Evolutionary conservation across 2,888 invertebrate genomes (phyloP).

Genomic region (Ichneumoninae sp.): DNA sequence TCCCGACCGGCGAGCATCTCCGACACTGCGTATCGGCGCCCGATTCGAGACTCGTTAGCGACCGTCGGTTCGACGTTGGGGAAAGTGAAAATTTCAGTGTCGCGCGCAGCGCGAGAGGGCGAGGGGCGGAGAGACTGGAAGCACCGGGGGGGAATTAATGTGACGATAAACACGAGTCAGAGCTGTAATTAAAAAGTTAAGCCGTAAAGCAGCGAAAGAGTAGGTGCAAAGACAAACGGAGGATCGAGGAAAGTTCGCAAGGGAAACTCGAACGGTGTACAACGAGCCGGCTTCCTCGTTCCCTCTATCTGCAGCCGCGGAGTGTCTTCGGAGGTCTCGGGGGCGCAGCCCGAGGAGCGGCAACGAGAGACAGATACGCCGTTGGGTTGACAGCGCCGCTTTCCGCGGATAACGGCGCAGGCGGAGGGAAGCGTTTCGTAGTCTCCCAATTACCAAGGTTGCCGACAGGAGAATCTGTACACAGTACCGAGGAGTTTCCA

Average conservation of each 20-base stretch:
- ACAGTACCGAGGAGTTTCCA: conserved; percentile 15
- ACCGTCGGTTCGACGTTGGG: conserved; percentile 48
- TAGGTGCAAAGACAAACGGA: conserved; percentile 72
- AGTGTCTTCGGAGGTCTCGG: conserved; percentile 30
- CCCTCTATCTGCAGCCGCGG: conserved; percentile 27
- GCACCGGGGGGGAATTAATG: conserved; percentile 74
- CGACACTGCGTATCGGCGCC: conserved; percentile 25
- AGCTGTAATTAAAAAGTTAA: conserved; percentile 80
- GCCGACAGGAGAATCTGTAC: conserved; percentile 53
- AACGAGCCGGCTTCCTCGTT: conserved; percentile 22
- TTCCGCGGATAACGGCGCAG: conserved; percentile 72
- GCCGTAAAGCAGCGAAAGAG: conserved; percentile 75
- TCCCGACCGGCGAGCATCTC: conserved; percentile 45
- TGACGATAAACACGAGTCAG: conserved; percentile 80
- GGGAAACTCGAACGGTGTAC: conserved; percentile 35
- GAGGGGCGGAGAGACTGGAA: conserved; percentile 44
- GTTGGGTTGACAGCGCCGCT: conserved; percentile 68
- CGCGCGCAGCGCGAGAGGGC: conserved; percentile 40
- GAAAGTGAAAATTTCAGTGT: conserved; percentile 63
- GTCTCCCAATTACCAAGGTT: conserved; percentile 77
- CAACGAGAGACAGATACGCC: conserved; percentile 31
- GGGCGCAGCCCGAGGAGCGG: conserved; percentile 10
- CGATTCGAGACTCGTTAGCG: conserved; percentile 76
- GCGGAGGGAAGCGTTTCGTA: conserved; percentile 71
- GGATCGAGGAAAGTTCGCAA: conserved; percentile 62